Conservation (phyloP, 2,113 vertebrate genomes). For the Heterotis niloticus region DNA sequence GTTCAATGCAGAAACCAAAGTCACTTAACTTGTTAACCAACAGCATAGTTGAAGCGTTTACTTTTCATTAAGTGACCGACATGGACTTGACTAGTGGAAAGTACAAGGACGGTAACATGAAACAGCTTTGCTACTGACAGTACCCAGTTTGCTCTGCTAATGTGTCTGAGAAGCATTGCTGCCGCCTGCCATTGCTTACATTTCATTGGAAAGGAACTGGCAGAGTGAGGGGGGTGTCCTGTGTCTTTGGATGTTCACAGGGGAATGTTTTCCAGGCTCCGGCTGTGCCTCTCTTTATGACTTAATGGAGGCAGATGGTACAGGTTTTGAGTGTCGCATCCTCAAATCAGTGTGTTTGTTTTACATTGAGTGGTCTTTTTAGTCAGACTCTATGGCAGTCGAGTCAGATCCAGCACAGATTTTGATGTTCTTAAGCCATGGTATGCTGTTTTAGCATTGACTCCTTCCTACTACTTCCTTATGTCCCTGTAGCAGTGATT, state of each 20-base stretch:
- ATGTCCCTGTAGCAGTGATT: not conserved
- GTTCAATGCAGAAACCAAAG: no score
- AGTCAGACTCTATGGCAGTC: no score
- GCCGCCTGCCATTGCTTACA: not conserved
- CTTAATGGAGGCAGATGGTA: slow-evolving; percentile 28
- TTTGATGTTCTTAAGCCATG: no score
- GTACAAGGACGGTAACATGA: not conserved
- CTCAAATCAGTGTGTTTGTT: not conserved
- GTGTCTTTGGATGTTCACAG: slow-evolving; percentile 1
- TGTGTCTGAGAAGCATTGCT: not conserved
- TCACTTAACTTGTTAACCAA: no score
- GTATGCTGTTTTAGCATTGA: no score
- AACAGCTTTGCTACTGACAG: not conserved
- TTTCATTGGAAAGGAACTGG: not conserved
- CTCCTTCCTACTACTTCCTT: no score
- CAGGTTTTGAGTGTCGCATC: slow-evolving; percentile 13
- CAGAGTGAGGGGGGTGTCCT: not conserved
- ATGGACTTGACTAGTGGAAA: no score
- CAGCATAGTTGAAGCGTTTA: no score
- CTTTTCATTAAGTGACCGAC: no score
- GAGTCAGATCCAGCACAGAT: no score
- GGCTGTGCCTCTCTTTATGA: slow-evolving; percentile 9
- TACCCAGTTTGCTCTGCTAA: not conserved
- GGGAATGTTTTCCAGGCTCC: slow-evolving; percentile 22
- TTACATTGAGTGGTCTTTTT: not conserved